Evolutionary conservation across 2,113 vertebrate species (phyloP).

Genomic region (Platysteira castanea): DNA sequence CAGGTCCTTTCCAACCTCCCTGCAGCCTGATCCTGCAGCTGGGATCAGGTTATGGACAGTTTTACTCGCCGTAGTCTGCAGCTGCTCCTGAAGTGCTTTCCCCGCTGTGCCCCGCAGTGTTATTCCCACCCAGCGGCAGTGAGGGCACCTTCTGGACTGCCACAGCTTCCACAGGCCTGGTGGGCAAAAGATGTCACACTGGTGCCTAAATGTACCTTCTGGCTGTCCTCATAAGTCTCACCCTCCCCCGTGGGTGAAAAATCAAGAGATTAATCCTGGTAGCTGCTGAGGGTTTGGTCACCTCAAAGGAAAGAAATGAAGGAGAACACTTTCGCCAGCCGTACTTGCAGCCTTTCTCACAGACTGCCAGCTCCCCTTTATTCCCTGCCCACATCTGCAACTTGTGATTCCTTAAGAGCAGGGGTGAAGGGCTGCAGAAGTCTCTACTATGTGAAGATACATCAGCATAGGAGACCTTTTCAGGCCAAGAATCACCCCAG

Average conservation of each 20-base stretch:
- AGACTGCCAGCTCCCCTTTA: background rate
- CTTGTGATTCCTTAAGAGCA: background rate
- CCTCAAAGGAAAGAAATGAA: background rate
- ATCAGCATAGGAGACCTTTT: background rate
- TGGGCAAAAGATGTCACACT: background rate
- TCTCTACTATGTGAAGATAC: accelerated
- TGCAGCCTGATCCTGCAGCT: background rate
- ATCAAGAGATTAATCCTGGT: background rate
- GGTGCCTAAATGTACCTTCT: background rate
- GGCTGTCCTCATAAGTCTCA: background rate
- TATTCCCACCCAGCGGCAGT: accelerated
- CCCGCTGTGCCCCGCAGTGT: accelerated
- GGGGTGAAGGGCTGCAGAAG: background rate
- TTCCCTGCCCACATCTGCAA: background rate
- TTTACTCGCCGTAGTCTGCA: background rate
- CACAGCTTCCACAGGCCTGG: background rate
- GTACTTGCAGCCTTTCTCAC: background rate
- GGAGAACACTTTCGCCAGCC: accelerated
- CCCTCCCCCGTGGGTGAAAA: background rate
- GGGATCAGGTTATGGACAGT: background rate
- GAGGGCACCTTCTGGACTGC: background rate
- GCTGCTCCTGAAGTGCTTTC: background rate
- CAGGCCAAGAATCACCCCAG: background rate
- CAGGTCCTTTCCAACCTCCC: background rate
- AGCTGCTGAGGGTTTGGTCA: background rate